Evolutionary conservation across 1,140 invertebrate species (phyloP).

Genomic region (Eciton burchellii): DNA sequence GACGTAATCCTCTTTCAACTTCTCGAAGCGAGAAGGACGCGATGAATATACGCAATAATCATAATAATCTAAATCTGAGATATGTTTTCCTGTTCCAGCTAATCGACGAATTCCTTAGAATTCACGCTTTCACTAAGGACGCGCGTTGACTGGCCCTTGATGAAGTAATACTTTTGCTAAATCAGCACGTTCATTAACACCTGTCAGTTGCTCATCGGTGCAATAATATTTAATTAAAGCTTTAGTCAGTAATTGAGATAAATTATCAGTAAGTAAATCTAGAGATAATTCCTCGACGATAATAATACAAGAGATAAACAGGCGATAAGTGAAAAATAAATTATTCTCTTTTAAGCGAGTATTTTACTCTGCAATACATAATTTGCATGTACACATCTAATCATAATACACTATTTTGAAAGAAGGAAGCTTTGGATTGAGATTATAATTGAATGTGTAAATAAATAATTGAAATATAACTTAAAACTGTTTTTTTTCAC

Average conservation of each 20-base stretch:
- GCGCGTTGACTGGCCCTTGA: slow-evolving; percentile 33
- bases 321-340: not conserved
- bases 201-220: not conserved
- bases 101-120: slow-evolving; percentile 59
- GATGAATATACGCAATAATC: too few relatives aligned
- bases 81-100: slow-evolving; percentile 71
- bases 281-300: not conserved
- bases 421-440: slow-evolving; percentile 13
- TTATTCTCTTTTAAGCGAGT: not conserved
- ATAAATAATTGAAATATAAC: slow-evolving; percentile 47
- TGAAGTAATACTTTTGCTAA: slow-evolving; percentile 56
- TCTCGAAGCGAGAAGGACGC: too few relatives aligned
- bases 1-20: too few relatives aligned
- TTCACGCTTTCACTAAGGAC: slow-evolving; percentile 55
- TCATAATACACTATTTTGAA: not conserved
- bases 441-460: slow-evolving; percentile 13
- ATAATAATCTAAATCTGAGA: not conserved
- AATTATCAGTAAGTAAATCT: not conserved
- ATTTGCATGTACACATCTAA: not conserved
- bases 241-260: not conserved
- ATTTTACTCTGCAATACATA: not conserved
- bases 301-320: not conserved
- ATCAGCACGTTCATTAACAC: not conserved
- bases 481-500: not conserved
- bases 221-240: slow-evolving; percentile 27